Conservation (phyloP, 92 coral and sea anemone species). For the Epizoanthus rinbou region DNA sequence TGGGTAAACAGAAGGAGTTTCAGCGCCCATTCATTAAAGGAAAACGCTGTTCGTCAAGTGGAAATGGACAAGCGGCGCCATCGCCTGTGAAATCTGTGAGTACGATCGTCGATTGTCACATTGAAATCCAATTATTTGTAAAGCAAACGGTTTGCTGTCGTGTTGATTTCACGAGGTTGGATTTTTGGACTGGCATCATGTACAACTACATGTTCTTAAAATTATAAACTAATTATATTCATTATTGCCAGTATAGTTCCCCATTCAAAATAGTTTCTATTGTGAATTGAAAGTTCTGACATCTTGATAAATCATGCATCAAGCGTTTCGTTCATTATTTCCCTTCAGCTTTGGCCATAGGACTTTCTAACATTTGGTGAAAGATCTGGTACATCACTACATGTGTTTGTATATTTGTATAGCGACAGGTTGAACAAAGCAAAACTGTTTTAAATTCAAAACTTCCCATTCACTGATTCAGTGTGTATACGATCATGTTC, state of each 20-base stretch:
- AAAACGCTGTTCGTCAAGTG: conserved; percentile 1
- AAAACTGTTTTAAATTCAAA: neutral
- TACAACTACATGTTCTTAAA: no score
- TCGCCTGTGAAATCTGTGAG: conserved; percentile 9
- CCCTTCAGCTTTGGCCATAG: neutral
- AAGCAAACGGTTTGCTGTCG: neutral
- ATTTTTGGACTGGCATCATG: neutral
- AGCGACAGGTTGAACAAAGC: conserved; percentile 31
- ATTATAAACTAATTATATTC: no score
- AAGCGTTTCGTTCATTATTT: neutral
- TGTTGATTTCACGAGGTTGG: neutral
- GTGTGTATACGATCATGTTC: no score
- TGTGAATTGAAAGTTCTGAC: neutral
- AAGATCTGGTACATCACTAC: neutral
- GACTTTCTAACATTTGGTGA: neutral
- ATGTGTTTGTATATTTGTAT: neutral
- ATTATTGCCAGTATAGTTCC: neutral
- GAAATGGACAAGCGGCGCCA: neutral
- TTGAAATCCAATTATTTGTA: neutral
- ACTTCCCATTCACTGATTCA: conserved; percentile 8
- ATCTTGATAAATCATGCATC: neutral
- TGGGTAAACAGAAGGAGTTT: conserved; percentile 14
- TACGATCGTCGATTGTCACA: conserved; percentile 5
- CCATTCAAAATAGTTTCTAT: neutral
- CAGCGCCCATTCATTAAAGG: conserved; percentile 29